A percentile compares a stretch with the other conserved stretches of the same genome.
Evolutionary conservation across 2,888 invertebrate genomes (phyloP).

Genomic region (Tryphoninae sp.): DNA sequence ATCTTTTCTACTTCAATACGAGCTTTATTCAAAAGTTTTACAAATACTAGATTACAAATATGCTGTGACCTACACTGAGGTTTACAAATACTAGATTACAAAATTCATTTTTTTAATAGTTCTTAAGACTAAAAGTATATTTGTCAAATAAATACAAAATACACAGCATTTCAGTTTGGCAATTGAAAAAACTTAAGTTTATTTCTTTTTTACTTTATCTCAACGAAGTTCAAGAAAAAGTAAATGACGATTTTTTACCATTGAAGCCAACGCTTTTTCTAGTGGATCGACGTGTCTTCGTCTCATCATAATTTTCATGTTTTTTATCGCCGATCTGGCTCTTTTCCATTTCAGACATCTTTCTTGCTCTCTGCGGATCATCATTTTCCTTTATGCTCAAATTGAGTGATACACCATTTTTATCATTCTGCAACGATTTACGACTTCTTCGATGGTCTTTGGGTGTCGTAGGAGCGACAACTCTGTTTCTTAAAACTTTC

Average conservation of each 20-base stretch:
- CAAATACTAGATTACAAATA: too few species aligned
- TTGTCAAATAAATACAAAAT: too few species aligned
- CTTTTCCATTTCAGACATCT: background rate
- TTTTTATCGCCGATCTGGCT: background rate
- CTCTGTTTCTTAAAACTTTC: slow-evolving; percentile 67
- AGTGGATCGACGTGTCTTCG: slow-evolving; percentile 59
- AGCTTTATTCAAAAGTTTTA: background rate
- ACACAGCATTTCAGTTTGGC: too few species aligned
- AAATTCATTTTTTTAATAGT: too few species aligned
- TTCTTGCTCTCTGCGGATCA: background rate
- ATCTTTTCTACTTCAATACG: background rate
- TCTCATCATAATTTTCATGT: background rate
- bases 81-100: too few species aligned
- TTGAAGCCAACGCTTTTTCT: slow-evolving; percentile 68
- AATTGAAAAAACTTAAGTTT: too few species aligned
- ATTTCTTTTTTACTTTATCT: too few species aligned
- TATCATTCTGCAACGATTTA: slow-evolving; percentile 26
- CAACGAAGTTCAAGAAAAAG: slow-evolving; percentile 19
- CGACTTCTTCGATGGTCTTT: slow-evolving; percentile 50
- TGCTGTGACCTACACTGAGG: too few species aligned
- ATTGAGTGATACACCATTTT: slow-evolving; percentile 7
- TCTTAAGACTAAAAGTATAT: too few species aligned
- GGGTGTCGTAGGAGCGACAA: slow-evolving; percentile 39
- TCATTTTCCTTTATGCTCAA: slow-evolving; percentile 52
- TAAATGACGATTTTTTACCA: slow-evolving; percentile 54